Percentiles rank a stretch among this genome's conserved stretches.
phyloP scores from a whole-genome alignment of 2,888 invertebrate species.

The Vandiemenella viatica region DNA sequence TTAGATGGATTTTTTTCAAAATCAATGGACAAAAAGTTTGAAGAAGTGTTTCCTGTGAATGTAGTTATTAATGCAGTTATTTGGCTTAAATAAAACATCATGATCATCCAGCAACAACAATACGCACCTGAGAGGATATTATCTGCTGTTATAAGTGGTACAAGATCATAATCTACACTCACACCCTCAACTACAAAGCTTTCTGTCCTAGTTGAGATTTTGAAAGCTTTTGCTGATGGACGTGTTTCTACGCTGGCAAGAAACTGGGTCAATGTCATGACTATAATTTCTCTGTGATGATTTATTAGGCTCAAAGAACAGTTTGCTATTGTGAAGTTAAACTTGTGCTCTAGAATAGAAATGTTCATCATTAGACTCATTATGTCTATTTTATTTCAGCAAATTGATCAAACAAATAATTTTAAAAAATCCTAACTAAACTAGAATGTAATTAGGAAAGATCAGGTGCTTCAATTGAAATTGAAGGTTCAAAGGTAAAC shows the following conservation, averaged over 20 bases:
- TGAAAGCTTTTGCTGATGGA: constrained; percentile 49
- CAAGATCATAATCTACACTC: constrained; percentile 53
- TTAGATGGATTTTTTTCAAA: constrained; percentile 54
- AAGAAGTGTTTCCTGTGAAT: constrained; percentile 39
- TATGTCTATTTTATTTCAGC: not conserved
- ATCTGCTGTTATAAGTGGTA: constrained; percentile 50
- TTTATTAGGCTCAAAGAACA: constrained; percentile 52
- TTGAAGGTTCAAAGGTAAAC: no score
- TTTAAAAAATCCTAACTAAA: no score
- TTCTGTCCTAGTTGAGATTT: constrained; percentile 54
- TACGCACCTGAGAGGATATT: constrained; percentile 31
- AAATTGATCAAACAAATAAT: no score
- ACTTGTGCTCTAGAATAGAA: constrained; percentile 47
- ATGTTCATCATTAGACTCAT: not conserved
- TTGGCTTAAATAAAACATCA: not conserved
- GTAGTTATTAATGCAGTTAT: not conserved
- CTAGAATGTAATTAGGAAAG: no score
- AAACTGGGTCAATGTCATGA: constrained; percentile 56
- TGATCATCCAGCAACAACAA: not conserved
- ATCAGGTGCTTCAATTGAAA: no score
- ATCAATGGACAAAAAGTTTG: constrained; percentile 57
- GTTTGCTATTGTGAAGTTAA: constrained; percentile 59
- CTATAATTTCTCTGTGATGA: constrained; percentile 51
- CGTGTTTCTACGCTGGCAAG: constrained; percentile 50
- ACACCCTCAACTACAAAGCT: constrained; percentile 62